phyloP scores from a whole-genome alignment of 2,113 vertebrate species.

The Pachypanchax playfairii region DNA sequence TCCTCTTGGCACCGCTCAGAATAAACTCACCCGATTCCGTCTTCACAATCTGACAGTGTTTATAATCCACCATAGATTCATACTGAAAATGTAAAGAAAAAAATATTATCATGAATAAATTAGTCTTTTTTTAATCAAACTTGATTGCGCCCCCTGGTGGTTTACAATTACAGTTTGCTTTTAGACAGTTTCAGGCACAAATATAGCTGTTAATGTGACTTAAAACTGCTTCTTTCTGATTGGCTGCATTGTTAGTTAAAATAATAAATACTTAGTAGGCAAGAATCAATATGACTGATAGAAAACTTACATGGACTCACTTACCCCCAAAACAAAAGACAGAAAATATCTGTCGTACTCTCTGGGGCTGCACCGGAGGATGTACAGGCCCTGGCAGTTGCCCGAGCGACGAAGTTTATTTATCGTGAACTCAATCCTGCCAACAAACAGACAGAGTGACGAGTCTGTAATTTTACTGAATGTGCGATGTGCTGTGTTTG shows the following conservation, averaged over 20 bases:
- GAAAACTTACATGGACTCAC: conserved; percentile 22
- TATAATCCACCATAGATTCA: conserved; percentile 85
- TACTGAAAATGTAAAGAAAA: conserved; percentile 75
- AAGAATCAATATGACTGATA: too few relatives aligned
- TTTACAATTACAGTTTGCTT: too few relatives aligned
- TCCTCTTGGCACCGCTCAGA: conserved; percentile 90
- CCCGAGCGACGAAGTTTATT: conserved; percentile 88
- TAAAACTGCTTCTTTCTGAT: too few relatives aligned
- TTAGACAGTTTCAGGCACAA: too few relatives aligned
- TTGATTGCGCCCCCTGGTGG: conserved; percentile 27
- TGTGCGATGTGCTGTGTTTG: neutral
- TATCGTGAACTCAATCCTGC: conserved; percentile 93
- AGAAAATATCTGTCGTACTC: conserved; percentile 96
- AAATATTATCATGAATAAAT: too few relatives aligned
- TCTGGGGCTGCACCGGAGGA: conserved; percentile 94
- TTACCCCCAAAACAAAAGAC: conserved; percentile 94
- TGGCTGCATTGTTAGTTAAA: too few relatives aligned
- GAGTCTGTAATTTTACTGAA: neutral
- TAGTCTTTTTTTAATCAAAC: neutral
- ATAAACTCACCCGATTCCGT: conserved; percentile 87
- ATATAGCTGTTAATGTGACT: too few relatives aligned
- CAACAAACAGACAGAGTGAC: conserved; percentile 23
- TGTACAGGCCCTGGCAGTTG: conserved; percentile 90
- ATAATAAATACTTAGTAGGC: neutral
- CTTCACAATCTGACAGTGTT: conserved; percentile 93